Base-by-base conservation (phyloP, 2,888 invertebrate species). In the Ormyrus rosae region DNA sequence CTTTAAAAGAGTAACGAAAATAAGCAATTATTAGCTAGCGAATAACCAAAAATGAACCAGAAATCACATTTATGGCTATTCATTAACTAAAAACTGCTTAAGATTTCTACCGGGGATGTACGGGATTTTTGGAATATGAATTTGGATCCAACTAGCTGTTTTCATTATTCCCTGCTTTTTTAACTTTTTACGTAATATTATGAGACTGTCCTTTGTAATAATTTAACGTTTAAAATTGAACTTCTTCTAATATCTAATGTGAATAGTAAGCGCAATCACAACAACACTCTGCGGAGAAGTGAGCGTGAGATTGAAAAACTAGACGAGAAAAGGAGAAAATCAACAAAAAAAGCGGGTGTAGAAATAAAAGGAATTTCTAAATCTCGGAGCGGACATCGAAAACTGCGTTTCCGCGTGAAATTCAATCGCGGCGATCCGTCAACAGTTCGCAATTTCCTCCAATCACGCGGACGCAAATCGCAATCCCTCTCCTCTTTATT, bases 401-500 rank as follows among this genome's bases (percentile, higher is more conserved):
- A 60, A n/a, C 65, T 51, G 58, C 69, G 60, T 53, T 72, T 60
- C 78, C 65, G 51, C 58, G 50, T 81, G 56, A 68, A 78, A 81
- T 81, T 72, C 78, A 78, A 69, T 81, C 78, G 53, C 58, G 48
- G 69, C 63, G 53, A 73, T 68, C 68, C 69, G 78, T 77, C 73
- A 77, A 77, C 77, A 71, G 55, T 68, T n/a, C 63, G 34, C 56
- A 81, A 81, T 81, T 81, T 72, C 63, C 81, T 64, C 45, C 63
- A 77, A 68, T 77, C 81, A 77, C 81, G 46, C 67, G 13, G 45
- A 51, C 65, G 45, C 64, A 67, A 65, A 75, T 75, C 70, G 63
- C 13, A 48, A 46, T 13, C 53, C 13, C 3, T 34, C 8, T 11
- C 64, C 48, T 34, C 46, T 48, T n/a, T 34, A 19, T 55, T n/a